Conservation (phyloP, 2,888 invertebrate species). For the Cotesia congregata region DNA sequence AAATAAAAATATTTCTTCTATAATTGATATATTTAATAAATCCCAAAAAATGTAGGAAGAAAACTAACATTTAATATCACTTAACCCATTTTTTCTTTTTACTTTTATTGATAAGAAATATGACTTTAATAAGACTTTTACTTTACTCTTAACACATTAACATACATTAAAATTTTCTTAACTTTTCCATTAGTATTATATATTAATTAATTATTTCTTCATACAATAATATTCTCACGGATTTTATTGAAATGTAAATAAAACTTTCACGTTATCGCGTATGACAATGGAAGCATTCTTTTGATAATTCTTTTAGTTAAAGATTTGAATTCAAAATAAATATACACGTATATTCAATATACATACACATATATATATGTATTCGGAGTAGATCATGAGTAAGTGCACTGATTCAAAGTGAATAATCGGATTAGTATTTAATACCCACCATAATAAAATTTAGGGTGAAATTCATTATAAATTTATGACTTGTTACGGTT, state of each 20-base stretch:
- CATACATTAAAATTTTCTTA: not conserved
- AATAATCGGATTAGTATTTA: slow-evolving; percentile 61
- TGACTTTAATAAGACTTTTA: no score
- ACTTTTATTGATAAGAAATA: no score
- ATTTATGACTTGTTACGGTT: slow-evolving; percentile 21
- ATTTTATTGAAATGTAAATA: not conserved
- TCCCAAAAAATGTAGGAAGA: no score
- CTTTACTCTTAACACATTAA: no score
- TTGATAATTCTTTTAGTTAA: not conserved
- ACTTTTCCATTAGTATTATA: not conserved
- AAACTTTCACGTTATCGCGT: slow-evolving; percentile 3
- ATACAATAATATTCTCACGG: not conserved
- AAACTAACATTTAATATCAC: no score
- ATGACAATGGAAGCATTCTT: slow-evolving; percentile 11
- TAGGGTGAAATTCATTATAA: slow-evolving; percentile 46
- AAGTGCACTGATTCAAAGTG: slow-evolving; percentile 57
- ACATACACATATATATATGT: not conserved
- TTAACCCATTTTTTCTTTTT: no score
- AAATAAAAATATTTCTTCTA: no score
- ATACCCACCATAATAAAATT: slow-evolving; percentile 36
- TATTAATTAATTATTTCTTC: not conserved
- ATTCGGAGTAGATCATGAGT: slow-evolving; percentile 39
- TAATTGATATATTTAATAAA: no score
- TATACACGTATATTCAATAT: not conserved
- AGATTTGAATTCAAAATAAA: slow-evolving; percentile 15